Base-by-base conservation (phyloP, 2,797 vertebrate genomes). In the Ara ararauna region DNA sequence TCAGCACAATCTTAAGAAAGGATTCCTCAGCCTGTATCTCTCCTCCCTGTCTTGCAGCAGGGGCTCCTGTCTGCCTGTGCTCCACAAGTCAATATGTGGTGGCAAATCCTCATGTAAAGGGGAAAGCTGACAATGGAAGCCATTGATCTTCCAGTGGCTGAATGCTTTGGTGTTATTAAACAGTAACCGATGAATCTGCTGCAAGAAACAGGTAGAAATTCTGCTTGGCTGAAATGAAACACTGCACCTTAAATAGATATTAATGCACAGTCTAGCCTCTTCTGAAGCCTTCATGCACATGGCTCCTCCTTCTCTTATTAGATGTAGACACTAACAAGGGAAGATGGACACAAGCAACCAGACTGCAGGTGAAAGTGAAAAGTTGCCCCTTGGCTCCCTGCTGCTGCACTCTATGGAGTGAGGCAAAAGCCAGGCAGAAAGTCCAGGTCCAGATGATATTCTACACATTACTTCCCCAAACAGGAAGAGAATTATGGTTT, bases 171-270 rank as follows among this genome's bases (percentile, higher is more conserved):
- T 60, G 21, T 9, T 78, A n/a, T 68, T 38, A 62, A 61, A 51
- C 38, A 89, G 47, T 53, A 65, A 74, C 56, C 44, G 48, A 47
- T 34, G 3, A 75, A 54, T 47, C 61, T 54, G 78, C 84, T 92
- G 88, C 84, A 87, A 90, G 7, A 62, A 90, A 72, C 2, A 11
- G 5, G 34, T 80, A 62, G 81, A 68, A 92, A 90, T 82, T 90
- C 61, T 89, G 90, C 53, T 80, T 51, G 50, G 38, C 62, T 87
- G 88, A 96, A 95, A 95, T 87, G 45, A 89, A 96, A 93, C 95
- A 95, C 90, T 95, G 91, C 96, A 95, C 88, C 36, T 92, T 64
- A 32, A 77, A 83, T 80, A 53, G 42, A 22, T 47, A 12, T 51
- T 67, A 67, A 83, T 75, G 53, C 27, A 77, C 40, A 73, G 27